Percentiles rank a stretch among this genome's conserved stretches.
Conservation (phyloP, 2,797 vertebrate species). For the Ammospiza maritima region DNA sequence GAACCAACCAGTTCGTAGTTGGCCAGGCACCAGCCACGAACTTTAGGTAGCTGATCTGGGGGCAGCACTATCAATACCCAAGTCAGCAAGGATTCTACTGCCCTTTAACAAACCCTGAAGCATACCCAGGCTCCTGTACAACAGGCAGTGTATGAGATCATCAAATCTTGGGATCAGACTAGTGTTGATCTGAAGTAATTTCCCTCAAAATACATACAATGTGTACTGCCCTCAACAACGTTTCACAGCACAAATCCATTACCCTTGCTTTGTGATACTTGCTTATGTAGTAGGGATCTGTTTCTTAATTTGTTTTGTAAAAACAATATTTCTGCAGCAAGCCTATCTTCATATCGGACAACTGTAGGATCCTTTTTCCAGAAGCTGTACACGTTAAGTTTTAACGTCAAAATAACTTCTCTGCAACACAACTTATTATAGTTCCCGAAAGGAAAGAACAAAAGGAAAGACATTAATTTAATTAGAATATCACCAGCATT, state of each 20-base stretch:
- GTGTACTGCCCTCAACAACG: not conserved
- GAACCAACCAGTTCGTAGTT: not conserved
- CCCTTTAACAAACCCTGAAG: not conserved
- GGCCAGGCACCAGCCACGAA: not conserved
- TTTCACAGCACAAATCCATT: not conserved
- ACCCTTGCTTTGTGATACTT: not conserved
- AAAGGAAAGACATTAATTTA: not conserved
- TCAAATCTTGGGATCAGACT: rapidly evolving
- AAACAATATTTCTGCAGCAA: not conserved
- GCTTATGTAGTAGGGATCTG: not conserved
- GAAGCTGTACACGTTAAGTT: not conserved
- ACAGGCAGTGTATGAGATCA: not conserved
- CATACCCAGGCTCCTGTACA: not conserved
- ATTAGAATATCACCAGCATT: not conserved
- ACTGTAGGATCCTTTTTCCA: not conserved
- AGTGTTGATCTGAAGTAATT: not conserved
- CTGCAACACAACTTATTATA: not conserved
- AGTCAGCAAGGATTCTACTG: not conserved
- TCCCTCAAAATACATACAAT: not conserved
- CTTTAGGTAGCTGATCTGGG: not conserved
- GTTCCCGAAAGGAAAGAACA: not conserved
- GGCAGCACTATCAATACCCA: not conserved
- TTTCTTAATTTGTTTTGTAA: not conserved
- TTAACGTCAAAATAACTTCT: not conserved
- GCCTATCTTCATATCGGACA: not conserved